These are phyloP conservation scores for Craniophora ligustri DNA, from an alignment of 2,888 invertebrate genomes.

Conservation along the genomic window DNA sequence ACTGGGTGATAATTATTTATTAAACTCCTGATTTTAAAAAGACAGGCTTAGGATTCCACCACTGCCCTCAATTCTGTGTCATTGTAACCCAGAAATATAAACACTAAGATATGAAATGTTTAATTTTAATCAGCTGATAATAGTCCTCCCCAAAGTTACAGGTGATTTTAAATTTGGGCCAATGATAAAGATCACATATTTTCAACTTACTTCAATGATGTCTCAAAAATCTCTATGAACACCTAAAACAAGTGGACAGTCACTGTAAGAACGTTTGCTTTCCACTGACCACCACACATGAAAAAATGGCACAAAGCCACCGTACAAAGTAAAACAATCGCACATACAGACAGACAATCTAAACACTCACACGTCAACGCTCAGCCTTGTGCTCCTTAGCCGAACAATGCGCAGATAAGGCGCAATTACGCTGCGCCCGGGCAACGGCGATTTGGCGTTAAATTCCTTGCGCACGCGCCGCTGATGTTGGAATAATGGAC, in stretches of 20 bases:
- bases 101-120: no score
- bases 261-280: slow-evolving; percentile 1
- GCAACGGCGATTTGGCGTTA: slow-evolving; percentile 80
- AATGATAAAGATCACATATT: no score
- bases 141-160: no score
- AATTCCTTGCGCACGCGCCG: slow-evolving; percentile 76
- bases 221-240: not conserved
- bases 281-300: slow-evolving; percentile 32
- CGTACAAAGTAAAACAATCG: slow-evolving; percentile 54
- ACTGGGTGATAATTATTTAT: no score
- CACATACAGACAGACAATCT: slow-evolving; percentile 60
- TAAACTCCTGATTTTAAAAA: no score
- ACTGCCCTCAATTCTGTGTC: no score
- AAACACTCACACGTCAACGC: slow-evolving; percentile 74
- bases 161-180: no score
- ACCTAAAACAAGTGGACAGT: not conserved
- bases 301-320: slow-evolving; percentile 34
- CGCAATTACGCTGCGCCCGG: slow-evolving; percentile 82
- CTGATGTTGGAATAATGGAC: slow-evolving; percentile 28
- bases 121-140: no score
- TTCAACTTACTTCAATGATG: not conserved
- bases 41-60: no score
- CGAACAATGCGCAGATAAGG: slow-evolving; percentile 86
- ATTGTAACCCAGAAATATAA: no score
- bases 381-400: slow-evolving; percentile 84